Base-by-base conservation (phyloP, 2,888 invertebrate species). In the Hypolimnas misippus region DNA sequence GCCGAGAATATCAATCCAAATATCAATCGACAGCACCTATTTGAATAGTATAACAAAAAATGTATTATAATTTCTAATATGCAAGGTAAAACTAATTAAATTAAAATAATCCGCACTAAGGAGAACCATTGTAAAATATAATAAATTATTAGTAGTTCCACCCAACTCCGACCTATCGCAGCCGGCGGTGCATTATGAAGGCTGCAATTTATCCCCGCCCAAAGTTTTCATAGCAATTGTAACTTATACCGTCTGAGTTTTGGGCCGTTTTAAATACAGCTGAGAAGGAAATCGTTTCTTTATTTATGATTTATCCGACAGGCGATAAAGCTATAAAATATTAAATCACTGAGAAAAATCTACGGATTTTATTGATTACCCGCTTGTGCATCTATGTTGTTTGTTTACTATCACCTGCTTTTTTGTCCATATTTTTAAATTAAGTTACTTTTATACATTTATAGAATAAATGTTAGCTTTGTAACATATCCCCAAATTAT, bases 201-300 rank as follows among this genome's bases (percentile, higher is more conserved):
- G 54, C 55, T 53, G 62, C 38, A 61, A 67, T 68, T 63, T 53
- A 67, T 62, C 55, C 52, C 58, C 51, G 35, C 49, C 50, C 38
- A 66, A 67, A 60, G 40, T 67, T 68, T 59, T 42, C 19, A 57
- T 57, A 55, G 65, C 62, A 68, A 67, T 68, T 61, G 57, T 55
- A 67, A 63, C 57, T 67, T 61, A 57, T 56, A 57, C 57, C 42
- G 51, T 55, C 54, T 38, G 57, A 57, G 57, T 51, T 57, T 55
- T 57, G 54, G 62, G 65, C 40, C 53, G 57, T 67, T 67, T 55
- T 63, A 33, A 57, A 31, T 57, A 62, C 57, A 42, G 51, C 51
- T 10, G 44, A 50, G 51, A 46, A 7, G 19, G 31, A 51, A 58
- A 51, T 21, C 17, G 17, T 40, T 19, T 33, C 1, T 17, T 38